Percentiles rank a stretch among this genome's conserved stretches.
Evolutionary conservation across 2,888 invertebrate species (phyloP).

Genomic region (Cheilosia impressa): DNA sequence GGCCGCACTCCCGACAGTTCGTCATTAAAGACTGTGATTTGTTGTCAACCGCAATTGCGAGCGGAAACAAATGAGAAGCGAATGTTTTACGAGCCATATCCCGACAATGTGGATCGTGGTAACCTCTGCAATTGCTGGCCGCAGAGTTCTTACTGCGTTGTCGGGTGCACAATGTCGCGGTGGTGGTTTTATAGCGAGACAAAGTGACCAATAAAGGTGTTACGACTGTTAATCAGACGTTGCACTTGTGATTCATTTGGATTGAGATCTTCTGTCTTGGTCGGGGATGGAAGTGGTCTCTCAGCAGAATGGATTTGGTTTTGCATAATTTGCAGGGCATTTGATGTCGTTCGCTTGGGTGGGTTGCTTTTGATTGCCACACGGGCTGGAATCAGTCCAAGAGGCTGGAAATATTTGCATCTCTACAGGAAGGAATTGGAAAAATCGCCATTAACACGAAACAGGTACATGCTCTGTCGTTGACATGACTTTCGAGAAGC

Average conservation of each 20-base stretch:
- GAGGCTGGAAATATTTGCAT: too few relatives aligned
- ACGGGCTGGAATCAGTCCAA: too few relatives aligned
- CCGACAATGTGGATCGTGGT: background rate
- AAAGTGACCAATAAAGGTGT: slow-evolving; percentile 26
- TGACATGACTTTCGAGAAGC: too few relatives aligned
- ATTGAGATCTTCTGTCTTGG: background rate
- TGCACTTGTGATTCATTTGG: slow-evolving; percentile 11
- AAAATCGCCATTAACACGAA: too few relatives aligned
- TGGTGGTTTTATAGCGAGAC: slow-evolving; percentile 41
- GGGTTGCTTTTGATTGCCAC: too few relatives aligned
- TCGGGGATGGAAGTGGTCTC: background rate
- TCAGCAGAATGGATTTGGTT: too few relatives aligned
- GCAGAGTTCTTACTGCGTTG: background rate
- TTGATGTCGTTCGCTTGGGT: too few relatives aligned
- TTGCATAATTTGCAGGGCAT: too few relatives aligned
- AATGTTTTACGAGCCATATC: slow-evolving; percentile 5
- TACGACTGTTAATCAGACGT: slow-evolving; percentile 33
- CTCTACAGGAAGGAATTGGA: too few relatives aligned
- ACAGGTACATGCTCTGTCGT: too few relatives aligned
- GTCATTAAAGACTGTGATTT: slow-evolving; percentile 59
- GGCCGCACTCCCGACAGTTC: slow-evolving; percentile 35
- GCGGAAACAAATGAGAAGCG: slow-evolving; percentile 15
- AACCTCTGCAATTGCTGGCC: background rate
- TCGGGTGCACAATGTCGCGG: background rate
- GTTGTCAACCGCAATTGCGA: slow-evolving; percentile 50